Conservation (phyloP, 2,888 invertebrate species). For the Caenorhabditis auriculariae region DNA sequence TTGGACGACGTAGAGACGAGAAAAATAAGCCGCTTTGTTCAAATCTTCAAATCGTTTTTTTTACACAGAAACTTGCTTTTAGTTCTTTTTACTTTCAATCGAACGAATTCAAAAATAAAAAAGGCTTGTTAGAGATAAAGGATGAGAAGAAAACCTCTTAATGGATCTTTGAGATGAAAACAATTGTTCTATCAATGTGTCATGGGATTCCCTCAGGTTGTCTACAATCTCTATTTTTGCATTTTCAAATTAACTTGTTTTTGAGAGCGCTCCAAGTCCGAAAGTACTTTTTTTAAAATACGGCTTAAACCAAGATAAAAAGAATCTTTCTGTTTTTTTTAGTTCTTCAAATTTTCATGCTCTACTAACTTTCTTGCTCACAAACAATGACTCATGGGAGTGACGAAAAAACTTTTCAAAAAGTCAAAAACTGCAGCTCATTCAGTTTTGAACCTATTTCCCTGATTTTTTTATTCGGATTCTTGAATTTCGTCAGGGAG, state of each 20-base stretch:
- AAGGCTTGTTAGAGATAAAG: too few species aligned
- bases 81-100: too few species aligned
- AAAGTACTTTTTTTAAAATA: neutral
- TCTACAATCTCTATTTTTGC: too few species aligned
- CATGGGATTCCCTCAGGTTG: too few species aligned
- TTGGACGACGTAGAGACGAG: too few species aligned
- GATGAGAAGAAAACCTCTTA: neutral
- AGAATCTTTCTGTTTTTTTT: neutral
- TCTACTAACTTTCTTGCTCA: neutral
- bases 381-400: neutral
- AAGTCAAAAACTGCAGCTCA: neutral
- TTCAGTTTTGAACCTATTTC: neutral
- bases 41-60: too few species aligned
- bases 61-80: too few species aligned
- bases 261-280: neutral
- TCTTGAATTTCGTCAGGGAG: neutral
- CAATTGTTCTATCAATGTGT: neutral
- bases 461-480: neutral
- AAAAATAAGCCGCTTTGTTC: too few species aligned
- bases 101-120: too few species aligned
- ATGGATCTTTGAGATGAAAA: neutral
- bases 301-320: neutral
- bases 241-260: neutral
- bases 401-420: neutral
- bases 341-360: neutral